Percentiles rank a stretch among this genome's conserved stretches.
Evolutionary conservation across 37 sponge, comb jelly and placozoan genomes (phyloP).

Genomic region (Hexactinellida sp.): DNA sequence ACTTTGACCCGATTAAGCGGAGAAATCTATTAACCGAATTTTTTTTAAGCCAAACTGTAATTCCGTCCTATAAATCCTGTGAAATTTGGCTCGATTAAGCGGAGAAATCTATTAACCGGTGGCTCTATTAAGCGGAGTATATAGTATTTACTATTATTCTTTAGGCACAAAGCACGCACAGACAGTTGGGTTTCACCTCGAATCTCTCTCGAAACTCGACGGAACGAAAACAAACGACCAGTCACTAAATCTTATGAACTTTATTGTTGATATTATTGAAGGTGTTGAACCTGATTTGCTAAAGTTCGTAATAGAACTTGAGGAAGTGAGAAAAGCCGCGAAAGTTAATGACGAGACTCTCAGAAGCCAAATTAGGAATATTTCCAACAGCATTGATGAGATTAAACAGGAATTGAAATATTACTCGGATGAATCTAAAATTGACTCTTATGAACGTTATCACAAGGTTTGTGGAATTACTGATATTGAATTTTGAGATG

Average conservation of each 20-base stretch:
- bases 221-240: constrained; percentile 9
- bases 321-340: background rate
- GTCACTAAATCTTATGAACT: background rate
- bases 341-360: constrained; percentile 10
- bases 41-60: too few species aligned
- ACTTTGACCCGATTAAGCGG: too few species aligned
- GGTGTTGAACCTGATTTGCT: background rate
- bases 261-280: background rate
- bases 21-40: too few species aligned
- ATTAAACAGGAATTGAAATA: background rate
- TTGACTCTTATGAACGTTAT: constrained; percentile 2
- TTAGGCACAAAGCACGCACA: background rate
- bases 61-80: too few species aligned
- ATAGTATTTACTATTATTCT: too few species aligned
- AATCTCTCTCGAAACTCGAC: background rate
- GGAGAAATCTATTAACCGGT: too few species aligned
- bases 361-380: background rate
- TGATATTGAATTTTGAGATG: too few species aligned
- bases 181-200: background rate
- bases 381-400: constrained; percentile 1
- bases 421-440: background rate
- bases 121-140: too few species aligned
- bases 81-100: too few species aligned
- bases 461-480: constrained; percentile 8
- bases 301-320: background rate